These are phyloP conservation scores for Mus minutoides DNA, from an alignment of 2,797 vertebrate species.

Conservation along the genomic window DNA sequence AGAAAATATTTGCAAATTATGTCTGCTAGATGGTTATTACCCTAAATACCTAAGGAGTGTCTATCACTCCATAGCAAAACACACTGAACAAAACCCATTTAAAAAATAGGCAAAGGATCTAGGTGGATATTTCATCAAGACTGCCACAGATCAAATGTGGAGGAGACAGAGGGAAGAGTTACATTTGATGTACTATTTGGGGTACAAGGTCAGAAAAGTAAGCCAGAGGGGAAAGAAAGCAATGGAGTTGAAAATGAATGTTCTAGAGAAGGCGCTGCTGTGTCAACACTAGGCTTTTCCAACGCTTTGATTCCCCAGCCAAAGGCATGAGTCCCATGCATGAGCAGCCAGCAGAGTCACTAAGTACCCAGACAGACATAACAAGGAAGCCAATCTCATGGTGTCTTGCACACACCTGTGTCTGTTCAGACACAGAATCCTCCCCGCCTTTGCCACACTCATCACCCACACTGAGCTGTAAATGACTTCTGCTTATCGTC, in stretches of 20 bases:
- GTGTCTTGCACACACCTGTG: neutral
- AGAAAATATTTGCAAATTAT: neutral
- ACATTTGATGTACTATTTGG: neutral
- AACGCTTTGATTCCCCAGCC: neutral
- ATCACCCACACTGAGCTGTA: constrained; percentile 21
- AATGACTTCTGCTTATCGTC: constrained; percentile 52
- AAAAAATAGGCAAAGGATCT: neutral
- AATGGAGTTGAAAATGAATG: neutral
- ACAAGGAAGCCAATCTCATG: neutral
- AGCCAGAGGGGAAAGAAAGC: constrained; percentile 11
- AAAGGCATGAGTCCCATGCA: neutral
- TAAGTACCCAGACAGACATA: neutral
- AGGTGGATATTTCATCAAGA: neutral
- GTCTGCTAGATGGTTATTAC: neutral
- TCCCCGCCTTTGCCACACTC: neutral
- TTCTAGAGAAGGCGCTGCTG: neutral
- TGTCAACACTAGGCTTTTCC: neutral
- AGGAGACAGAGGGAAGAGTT: neutral
- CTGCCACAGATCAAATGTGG: neutral
- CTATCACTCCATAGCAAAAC: neutral
- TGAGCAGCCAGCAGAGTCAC: neutral
- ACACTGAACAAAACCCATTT: neutral
- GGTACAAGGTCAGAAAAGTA: neutral
- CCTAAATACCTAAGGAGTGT: neutral
- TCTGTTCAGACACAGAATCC: constrained; percentile 1